Evolutionary conservation across 1,140 invertebrate genomes (phyloP).

Genomic region (Sitobion miscanthi): DNA sequence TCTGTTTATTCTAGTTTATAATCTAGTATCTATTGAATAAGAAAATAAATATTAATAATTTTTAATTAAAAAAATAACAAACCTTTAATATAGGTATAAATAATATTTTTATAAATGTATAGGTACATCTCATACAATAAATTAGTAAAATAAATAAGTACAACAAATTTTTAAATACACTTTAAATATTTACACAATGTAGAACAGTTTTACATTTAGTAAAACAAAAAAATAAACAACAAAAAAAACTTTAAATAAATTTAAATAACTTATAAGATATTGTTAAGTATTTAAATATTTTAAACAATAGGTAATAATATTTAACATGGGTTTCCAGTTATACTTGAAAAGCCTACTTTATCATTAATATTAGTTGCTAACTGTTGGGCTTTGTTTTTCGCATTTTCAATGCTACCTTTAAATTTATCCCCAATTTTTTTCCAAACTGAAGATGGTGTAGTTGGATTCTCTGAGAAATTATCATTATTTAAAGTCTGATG

Average conservation of each 20-base stretch:
- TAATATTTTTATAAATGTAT: background rate
- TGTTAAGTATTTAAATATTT: background rate
- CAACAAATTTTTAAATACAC: background rate
- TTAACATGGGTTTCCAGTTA: background rate
- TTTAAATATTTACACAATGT: background rate
- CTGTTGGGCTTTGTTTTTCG: conserved; percentile 11
- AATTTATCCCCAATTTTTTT: conserved; percentile 43
- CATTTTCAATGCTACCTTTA: background rate
- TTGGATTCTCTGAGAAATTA: background rate
- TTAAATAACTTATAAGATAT: background rate
- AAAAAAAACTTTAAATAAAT: background rate
- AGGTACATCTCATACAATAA: background rate
- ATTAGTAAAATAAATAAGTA: background rate
- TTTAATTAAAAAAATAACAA: background rate
- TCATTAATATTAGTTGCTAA: conserved; percentile 39
- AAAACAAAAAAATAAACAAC: background rate
- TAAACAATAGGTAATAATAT: background rate
- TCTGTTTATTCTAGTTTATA: background rate
- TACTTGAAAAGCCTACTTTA: conserved; percentile 33
- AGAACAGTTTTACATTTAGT: background rate
- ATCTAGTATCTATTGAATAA: background rate
- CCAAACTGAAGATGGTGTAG: conserved; percentile 25
- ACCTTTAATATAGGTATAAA: too few species aligned
- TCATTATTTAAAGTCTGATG: background rate
- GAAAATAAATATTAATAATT: background rate